Evolutionary conservation across 1,140 invertebrate genomes (phyloP), one percentile per base, ranked within the genome.

Genomic region (Pseudomyrmex pallidus): DNA sequence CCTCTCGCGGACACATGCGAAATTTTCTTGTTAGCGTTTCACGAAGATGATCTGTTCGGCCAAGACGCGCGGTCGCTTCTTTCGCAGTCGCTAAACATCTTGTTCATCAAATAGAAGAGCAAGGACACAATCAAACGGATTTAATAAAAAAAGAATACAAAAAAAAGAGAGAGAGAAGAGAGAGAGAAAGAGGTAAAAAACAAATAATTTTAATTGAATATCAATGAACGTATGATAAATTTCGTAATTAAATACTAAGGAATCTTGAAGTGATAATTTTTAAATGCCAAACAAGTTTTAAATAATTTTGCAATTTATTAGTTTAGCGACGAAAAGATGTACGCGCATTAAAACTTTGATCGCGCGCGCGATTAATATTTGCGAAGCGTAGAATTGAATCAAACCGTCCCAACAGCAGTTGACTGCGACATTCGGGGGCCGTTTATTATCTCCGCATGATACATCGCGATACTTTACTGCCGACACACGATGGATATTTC

Each of bases 381-480:
- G 64, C 15, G 52, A 78, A n/a, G 63, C 9, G 59, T 8, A 15
- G 15, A 48, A 70, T 61, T 59, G 66, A 80, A 72, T 72, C 59
- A 70, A 80, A 80, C 44, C 44, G 22, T 57, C 10, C 25, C 62
- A 63, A 50, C 50, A n/a, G 50, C 44, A 35, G 76, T 61, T 61
- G 54, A 61, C 66, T 59, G 54, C 66, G 66, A 80, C 76, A 80
- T 70, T 80, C 22, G 54, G 66, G 17, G n/a, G 54, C 66, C 76
- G 67, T 74, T 85, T 74, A 74, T 85, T 66, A 82, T 66, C 70
- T 63, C 10, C 12, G 35, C 66, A 35, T 84, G 57, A 82, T 82
- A 70, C 67, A 85, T 74, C 61, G 83, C 62, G 77, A 82, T 82
- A 52, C 50, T 85, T 82, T 73, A 80, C 50, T 48, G 66, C 63